Evolutionary conservation across 2,113 vertebrate species (phyloP).

Genomic region (Catharus bicknelli): DNA sequence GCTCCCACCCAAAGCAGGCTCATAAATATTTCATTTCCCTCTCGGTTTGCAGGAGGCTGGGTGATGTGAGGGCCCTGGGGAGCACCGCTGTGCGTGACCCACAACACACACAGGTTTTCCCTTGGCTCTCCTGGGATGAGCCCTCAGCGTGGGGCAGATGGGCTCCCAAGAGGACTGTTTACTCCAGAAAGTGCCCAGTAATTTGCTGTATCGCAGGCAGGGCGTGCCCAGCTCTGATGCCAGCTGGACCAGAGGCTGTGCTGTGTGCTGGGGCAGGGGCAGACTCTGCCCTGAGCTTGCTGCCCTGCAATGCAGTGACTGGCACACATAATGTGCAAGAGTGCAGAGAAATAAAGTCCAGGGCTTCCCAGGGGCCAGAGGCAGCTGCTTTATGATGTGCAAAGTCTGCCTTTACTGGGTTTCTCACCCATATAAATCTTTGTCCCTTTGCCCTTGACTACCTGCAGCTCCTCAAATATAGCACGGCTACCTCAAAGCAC

Average conservation of each 20-base stretch:
- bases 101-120: fast-evolving
- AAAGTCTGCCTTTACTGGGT: not conserved
- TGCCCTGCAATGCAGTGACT: not conserved
- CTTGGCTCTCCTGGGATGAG: fast-evolving
- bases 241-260: fast-evolving
- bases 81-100: not conserved
- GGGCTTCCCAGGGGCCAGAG: not conserved
- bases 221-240: fast-evolving
- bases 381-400: not conserved
- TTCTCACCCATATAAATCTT: not conserved
- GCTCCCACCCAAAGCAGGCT: slow-evolving; percentile 25
- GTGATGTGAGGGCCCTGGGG: fast-evolving
- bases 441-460: not conserved
- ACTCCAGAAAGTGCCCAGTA: not conserved
- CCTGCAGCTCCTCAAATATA: not conserved
- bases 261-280: not conserved
- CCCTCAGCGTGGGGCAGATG: not conserved
- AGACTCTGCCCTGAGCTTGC: not conserved
- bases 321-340: fast-evolving
- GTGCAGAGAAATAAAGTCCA: not conserved
- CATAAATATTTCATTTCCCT: slow-evolving; percentile 13
- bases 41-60: not conserved
- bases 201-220: not conserved
- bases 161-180: not conserved
- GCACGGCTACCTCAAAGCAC: not conserved